phyloP scores from a whole-genome alignment of 35 echinoderm and acorn worm species.

The Eucidaris tribuloides region DNA sequence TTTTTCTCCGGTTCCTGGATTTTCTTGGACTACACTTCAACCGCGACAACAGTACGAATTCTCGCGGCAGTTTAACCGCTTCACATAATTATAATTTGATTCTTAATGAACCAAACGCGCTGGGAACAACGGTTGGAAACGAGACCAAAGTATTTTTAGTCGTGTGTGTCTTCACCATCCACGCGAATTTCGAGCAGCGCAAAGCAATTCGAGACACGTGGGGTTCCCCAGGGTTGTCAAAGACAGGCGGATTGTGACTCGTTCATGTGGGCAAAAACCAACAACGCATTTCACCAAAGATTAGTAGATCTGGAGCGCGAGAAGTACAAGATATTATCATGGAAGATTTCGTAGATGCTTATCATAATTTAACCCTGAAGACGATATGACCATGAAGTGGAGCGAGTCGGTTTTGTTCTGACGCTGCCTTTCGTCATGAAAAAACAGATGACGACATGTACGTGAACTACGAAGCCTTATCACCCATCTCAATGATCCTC shows the following conservation, averaged over 20 bases:
- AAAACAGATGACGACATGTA: slow-evolving; percentile 65
- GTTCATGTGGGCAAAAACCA: slow-evolving; percentile 45
- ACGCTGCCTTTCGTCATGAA: slow-evolving; percentile 48
- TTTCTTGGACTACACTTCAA: not conserved
- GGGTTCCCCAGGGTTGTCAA: slow-evolving; percentile 2
- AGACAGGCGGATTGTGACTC: slow-evolving; percentile 17
- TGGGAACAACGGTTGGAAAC: not conserved
- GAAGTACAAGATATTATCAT: slow-evolving; percentile 28
- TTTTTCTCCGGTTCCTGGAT: not conserved
- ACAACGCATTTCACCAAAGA: not conserved
- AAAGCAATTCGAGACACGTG: slow-evolving; percentile 66
- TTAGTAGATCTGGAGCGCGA: not conserved
- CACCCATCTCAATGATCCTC: not conserved
- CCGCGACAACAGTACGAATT: not conserved
- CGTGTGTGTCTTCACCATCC: slow-evolving; percentile 32
- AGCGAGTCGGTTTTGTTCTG: slow-evolving; percentile 29
- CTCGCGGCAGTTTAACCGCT: not conserved
- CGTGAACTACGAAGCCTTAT: slow-evolving; percentile 36
- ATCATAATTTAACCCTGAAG: slow-evolving; percentile 50
- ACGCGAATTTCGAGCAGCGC: slow-evolving; percentile 52
- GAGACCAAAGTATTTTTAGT: slow-evolving; percentile 19
- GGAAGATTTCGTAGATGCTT: slow-evolving; percentile 41
- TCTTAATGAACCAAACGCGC: slow-evolving; percentile 44
- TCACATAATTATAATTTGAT: slow-evolving; percentile 56
- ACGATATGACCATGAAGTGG: slow-evolving; percentile 52